Percentiles rank a stretch among this genome's conserved stretches.
phyloP scores from a whole-genome alignment of 2,888 invertebrate genomes.

The Gibbula magus region DNA sequence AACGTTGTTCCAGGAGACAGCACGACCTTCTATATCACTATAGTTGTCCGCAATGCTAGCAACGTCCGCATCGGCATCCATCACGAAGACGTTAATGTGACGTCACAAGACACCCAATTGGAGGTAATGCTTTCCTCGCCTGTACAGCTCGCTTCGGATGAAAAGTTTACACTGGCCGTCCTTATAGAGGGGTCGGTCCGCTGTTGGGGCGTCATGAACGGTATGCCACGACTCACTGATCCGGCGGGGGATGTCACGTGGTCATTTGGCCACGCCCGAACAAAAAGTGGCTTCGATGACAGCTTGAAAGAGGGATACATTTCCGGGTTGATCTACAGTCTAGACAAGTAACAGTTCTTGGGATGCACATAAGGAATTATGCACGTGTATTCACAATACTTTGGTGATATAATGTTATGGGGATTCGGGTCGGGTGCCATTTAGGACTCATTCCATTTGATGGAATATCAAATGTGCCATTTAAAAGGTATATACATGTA shows the following conservation, averaged over 20 bases:
- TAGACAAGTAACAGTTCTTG: background rate
- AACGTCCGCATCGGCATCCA: background rate
- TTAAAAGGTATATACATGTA: too few species aligned
- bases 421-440: too few species aligned
- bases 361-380: too few species aligned
- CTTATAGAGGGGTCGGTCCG: background rate
- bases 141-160: background rate
- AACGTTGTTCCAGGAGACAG: background rate
- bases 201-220: conserved; percentile 1
- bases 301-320: conserved; percentile 6
- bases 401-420: too few species aligned
- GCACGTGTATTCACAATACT: too few species aligned
- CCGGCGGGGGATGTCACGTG: background rate
- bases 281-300: background rate
- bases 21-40: background rate
- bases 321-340: background rate
- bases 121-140: background rate
- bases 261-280: background rate
- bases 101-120: background rate
- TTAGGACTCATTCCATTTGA: too few species aligned
- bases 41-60: background rate
- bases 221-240: background rate
- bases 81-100: background rate
- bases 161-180: background rate
- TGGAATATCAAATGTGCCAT: too few species aligned